Evolutionary conservation across 2,797 vertebrate species (phyloP), one percentile per base, ranked within the genome.

Genomic region (Botia almorhae): DNA sequence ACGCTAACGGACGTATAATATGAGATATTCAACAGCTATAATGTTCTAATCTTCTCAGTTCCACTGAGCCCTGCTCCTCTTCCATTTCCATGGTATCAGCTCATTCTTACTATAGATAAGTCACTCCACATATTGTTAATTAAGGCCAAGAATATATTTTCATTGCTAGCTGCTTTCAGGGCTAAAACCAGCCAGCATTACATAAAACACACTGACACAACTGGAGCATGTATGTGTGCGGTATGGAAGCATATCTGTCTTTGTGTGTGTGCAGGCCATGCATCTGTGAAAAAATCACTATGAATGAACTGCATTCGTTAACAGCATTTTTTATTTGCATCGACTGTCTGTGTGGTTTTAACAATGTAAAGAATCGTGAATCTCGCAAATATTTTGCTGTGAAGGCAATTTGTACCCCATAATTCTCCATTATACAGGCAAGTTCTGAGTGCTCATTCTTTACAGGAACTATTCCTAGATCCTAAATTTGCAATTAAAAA

Each of bases 71-170:
- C 77, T 83, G 69, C 78, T 85, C 72, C 46, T 74, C 55, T 78
- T 65, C 46, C 55, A 83, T 90, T 92, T 84, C 88, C 86, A 91
- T 90, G 88, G 89, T 90, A 90, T 86, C 87, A 43, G 43, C 7
- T 88, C 82, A 88, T 89, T 87, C 70, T 81, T 36, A 72, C 78
- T 60, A 19, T 14, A 68, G 82, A 69, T 85, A 88, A 88, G 87
- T 85, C 70, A 51, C 76, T 85, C 26, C 76, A 86, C 71, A 51
- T 82, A 78, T 82, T 87, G 80, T 43, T 81, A 81, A 87, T 77
- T 86, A 81, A 76, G 84, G 77, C 70, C 74, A 87, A 84, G 81
- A 81, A 79, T 78, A 63, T 60, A 85, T 81, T 81, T 81, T 77
- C 64, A 73, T 69, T 43, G 48, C 82, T 76, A 39, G 51, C 68